A percentile compares a stretch with the other conserved stretches of the same genome.
These are phyloP conservation scores for Diadema setosum DNA, from an alignment of 35 echinoderm and acorn worm genomes.

Conservation along the genomic window DNA sequence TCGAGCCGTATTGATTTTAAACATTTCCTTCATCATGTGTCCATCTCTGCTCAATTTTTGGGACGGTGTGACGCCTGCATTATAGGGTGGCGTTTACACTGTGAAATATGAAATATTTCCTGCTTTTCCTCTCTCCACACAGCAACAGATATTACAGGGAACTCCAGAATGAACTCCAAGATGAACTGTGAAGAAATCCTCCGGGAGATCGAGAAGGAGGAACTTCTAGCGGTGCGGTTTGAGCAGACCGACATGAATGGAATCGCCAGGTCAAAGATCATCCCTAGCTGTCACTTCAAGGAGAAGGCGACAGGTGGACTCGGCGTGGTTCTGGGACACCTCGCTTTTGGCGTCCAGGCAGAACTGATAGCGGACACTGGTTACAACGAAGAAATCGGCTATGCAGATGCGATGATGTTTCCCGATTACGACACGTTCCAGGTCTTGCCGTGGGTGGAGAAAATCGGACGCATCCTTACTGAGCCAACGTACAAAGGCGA, in stretches of 20 bases:
- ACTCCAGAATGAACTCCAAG: no score
- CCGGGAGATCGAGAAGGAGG: no score
- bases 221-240: constrained; percentile 47
- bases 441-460: constrained; percentile 48
- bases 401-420: constrained; percentile 20
- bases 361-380: not conserved
- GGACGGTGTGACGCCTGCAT: no score
- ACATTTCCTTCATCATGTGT: no score
- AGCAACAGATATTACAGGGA: no score
- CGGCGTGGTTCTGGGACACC: not conserved
- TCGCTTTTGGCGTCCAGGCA: constrained; percentile 11
- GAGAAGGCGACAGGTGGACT: not conserved
- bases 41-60: no score
- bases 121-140: no score
- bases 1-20: no score
- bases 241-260: constrained; percentile 57
- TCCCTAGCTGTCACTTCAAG: constrained; percentile 43
- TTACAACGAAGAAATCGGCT: constrained; percentile 13
- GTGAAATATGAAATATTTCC: no score
- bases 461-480: constrained; percentile 41
- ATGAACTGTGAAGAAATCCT: no score
- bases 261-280: constrained; percentile 20
- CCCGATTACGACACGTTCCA: constrained; percentile 57
- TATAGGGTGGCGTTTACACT: no score
- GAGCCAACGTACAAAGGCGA: constrained; percentile 12